Evolutionary conservation across 2,797 vertebrate species (phyloP), one percentile per base, ranked within the genome.

Genomic region (Pyrocephalus nanus): DNA sequence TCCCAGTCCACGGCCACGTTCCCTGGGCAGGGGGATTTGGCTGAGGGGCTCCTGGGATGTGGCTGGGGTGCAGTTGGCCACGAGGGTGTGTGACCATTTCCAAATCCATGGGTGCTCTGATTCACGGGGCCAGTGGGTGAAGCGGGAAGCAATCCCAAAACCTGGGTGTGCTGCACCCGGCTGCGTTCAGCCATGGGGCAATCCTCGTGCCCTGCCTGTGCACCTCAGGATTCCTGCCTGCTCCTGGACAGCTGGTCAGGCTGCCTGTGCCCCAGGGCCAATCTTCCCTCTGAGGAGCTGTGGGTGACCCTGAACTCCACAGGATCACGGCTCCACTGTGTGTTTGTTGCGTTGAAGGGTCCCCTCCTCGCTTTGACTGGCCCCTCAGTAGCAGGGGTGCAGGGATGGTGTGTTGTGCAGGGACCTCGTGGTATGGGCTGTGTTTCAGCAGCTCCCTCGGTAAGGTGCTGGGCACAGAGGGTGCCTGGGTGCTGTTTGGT

Each of bases 41-140:
- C 11, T 6, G 10, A 6, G 50, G 48, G 57, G 29, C 40, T 71
- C 26, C 34, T 1, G 2, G 60, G 38, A 12, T 3, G 11, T 5
- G 25, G 11, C 12, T 1, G 36, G 32, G 32, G 34, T 0, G 1
- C 32, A 40, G 47, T 5, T 0, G 0, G 25, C 73, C 6, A 2
- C 0, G 19, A 42, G 43, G 45, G 26, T 10, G 22, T 1, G 9
- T n/a, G 79, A 11, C 9, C 2, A 2, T 45, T 80, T 17, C 69
- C 69, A 74, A 23, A 55, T 13, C 43, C 70, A 16, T 0, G 0
- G 27, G 2, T 40, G 73, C 74, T 84, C 32, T 83, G 58, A 55
- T 51, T 65, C 87, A 21, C 2, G 6, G 71, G 43, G 38, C 20
- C 0, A 1, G 20, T 20, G 54, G 34, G 53, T 17, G 78, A 54